These are phyloP conservation scores for Telmatherina bonti DNA, from an alignment of 2,797 vertebrate genomes.

Conservation along the genomic window DNA sequence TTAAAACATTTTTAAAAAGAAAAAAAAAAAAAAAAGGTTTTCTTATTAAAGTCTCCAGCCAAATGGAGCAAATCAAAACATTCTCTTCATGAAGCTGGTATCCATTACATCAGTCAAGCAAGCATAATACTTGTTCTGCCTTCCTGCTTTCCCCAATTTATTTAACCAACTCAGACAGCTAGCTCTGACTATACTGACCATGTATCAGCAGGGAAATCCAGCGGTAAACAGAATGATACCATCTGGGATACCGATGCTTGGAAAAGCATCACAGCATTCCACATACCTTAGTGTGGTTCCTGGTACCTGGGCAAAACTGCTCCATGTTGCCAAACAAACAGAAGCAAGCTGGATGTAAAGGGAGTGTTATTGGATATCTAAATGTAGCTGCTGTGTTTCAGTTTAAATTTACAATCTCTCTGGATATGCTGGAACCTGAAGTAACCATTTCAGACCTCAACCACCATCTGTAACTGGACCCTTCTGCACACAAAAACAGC, in stretches of 20 bases:
- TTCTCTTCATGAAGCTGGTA: neutral
- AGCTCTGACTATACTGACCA: neutral
- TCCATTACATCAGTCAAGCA: slow-evolving; percentile 11
- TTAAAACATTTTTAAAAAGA: neutral
- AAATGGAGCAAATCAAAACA: neutral
- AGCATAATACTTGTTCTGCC: slow-evolving; percentile 16
- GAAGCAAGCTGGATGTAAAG: neutral
- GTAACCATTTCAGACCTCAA: slow-evolving; percentile 32
- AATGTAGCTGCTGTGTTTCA: slow-evolving; percentile 11
- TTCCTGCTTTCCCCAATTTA: neutral
- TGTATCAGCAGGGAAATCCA: slow-evolving; percentile 8
- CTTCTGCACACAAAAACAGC: slow-evolving; percentile 36
- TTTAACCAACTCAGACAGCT: neutral
- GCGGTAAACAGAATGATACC: slow-evolving; percentile 9
- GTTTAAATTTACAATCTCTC: slow-evolving; percentile 14
- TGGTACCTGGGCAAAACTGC: slow-evolving; percentile 8
- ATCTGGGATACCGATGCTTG: neutral
- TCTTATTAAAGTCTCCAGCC: neutral
- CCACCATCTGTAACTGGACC: slow-evolving; percentile 14
- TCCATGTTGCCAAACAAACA: neutral
- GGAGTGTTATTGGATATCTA: slow-evolving; percentile 1
- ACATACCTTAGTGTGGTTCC: neutral
- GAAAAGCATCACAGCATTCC: neutral
- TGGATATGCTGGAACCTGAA: slow-evolving; percentile 27
- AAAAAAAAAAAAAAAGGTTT: neutral